A percentile compares a stretch with the other conserved stretches of the same genome.
phyloP scores from a whole-genome alignment of 2,888 invertebrate species.

The Eugnorisma glareosa region DNA sequence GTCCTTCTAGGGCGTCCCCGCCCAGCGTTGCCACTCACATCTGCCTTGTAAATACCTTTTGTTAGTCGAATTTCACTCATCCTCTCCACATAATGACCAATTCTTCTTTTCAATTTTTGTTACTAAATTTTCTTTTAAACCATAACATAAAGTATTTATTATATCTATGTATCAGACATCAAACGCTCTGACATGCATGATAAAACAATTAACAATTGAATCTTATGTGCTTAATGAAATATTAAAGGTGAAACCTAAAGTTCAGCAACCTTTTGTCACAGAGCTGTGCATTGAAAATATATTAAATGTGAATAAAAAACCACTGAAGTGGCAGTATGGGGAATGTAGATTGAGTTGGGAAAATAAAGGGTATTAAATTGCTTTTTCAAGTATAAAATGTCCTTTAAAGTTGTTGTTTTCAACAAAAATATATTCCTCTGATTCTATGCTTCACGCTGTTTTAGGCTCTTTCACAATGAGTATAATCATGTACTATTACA shows the following conservation, averaged over 20 bases:
- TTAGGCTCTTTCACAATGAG: neutral
- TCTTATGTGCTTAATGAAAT: neutral
- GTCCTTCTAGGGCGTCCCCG: no score
- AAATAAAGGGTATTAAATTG: neutral
- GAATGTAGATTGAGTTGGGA: neutral
- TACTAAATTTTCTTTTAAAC: no score
- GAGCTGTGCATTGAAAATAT: neutral
- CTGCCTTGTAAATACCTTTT: no score
- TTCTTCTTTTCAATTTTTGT: no score
- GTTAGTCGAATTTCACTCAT: no score
- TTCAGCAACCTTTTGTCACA: neutral
- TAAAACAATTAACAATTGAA: neutral
- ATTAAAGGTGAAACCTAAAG: neutral
- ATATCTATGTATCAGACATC: neutral
- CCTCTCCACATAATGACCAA: no score
- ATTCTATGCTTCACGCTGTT: neutral
- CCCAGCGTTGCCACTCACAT: no score
- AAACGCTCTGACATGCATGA: neutral
- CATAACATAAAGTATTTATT: no score
- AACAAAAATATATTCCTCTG: neutral
- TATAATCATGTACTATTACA: no score
- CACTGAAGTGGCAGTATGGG: neutral
- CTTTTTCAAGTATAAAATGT: neutral
- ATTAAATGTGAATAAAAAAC: slow-evolving; percentile 15
- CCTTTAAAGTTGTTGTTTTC: neutral